Base-by-base conservation (phyloP, 2,888 invertebrate species). In the Agrochola lota region DNA sequence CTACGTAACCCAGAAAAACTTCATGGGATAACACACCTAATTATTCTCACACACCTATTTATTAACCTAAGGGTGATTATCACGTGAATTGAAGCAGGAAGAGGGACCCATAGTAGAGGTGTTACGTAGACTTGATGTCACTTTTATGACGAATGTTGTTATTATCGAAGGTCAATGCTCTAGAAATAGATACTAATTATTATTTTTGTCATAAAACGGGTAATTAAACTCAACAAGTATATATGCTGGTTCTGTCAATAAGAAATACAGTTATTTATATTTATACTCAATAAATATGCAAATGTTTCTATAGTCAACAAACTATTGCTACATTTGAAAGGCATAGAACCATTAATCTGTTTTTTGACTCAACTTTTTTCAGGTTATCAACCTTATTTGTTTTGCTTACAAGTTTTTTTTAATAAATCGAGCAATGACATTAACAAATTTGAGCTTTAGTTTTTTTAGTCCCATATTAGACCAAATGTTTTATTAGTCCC, bases 131-230 rank as follows among this genome's bases (percentile, higher is more conserved):
- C 43, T 68, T 40, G 57, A 85, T 71, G 71, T 74, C 74, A 59
- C 40, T 55, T 55, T 83, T 81, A 75, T 71, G 68, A 81, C 43
- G 78, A 76, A 83, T 78, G 73, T 81, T 85, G 85, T 88, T 86
- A 74, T 76, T 77, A 69, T 72, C 71, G 78, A 86, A 81, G 85
- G 82, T 77, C 76, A 68, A 23, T 71, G 30, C 67, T 84, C 74
- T 85, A 83, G 76, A 79, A 75, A 85, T 86, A 80, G 62, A 43
- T 43, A n/a, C 0, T 43, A 23, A 64, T 35, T 30, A 66, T 66
- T 57, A 52, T 43, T 55, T 49, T 40, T 2, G 1, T 43, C 17
- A 66, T 76, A 62, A 66, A 79, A 59, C 17, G 23, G 17, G 8
- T 66, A 55, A 62, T 49, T 62, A 43, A 70, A 62, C 15, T 66